Percentiles rank a stretch among this genome's conserved stretches.
phyloP scores from a whole-genome alignment of 2,113 vertebrate species.

The Ancistrus triradiatus region DNA sequence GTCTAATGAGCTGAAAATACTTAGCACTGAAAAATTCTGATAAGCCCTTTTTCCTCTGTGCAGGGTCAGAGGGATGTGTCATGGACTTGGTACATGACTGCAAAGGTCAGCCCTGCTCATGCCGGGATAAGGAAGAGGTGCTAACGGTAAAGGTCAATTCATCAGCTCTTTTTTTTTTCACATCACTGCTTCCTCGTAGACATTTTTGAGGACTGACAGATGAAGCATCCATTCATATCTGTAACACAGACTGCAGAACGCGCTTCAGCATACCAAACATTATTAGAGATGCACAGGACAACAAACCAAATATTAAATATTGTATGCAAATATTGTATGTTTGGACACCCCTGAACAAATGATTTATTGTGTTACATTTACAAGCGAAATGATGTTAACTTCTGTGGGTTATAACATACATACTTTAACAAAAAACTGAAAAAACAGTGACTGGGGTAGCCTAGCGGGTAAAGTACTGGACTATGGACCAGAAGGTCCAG shows the following conservation, averaged over 20 bases:
- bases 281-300: too few relatives aligned
- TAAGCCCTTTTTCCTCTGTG: constrained; percentile 28
- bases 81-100: constrained; percentile 54
- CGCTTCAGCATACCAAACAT: too few relatives aligned
- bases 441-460: too few relatives aligned
- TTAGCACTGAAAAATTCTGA: constrained; percentile 43
- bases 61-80: constrained; percentile 31
- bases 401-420: too few relatives aligned
- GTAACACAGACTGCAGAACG: constrained; percentile 30
- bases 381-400: too few relatives aligned
- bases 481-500: too few relatives aligned
- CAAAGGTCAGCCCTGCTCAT: constrained; percentile 69
- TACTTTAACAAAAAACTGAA: too few relatives aligned
- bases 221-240: constrained; percentile 54
- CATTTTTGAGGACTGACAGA: constrained; percentile 56
- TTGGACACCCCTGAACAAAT: too few relatives aligned
- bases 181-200: constrained; percentile 45
- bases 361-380: too few relatives aligned
- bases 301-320: too few relatives aligned
- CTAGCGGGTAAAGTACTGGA: too few relatives aligned
- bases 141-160: constrained; percentile 69
- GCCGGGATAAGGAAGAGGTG: constrained; percentile 64
- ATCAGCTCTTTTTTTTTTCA: constrained; percentile 61
- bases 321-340: too few relatives aligned
- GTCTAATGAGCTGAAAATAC: constrained; percentile 38